These are phyloP conservation scores for Poecilia velifera DNA, from an alignment of 2,797 vertebrate species.

Conservation along the genomic window DNA sequence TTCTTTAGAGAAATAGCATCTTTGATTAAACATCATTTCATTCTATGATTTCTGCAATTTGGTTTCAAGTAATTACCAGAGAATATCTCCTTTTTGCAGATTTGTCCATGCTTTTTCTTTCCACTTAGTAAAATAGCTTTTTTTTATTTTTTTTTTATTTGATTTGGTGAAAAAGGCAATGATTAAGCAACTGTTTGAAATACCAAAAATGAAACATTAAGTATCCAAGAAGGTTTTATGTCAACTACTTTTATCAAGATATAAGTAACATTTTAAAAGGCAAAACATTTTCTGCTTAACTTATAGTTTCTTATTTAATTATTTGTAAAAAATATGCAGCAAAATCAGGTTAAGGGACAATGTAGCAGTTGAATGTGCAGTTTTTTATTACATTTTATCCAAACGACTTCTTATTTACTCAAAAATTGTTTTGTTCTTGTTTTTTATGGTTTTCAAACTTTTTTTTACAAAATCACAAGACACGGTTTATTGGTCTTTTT, in stretches of 20 bases:
- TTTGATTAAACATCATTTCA: background rate
- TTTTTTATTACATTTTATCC: background rate
- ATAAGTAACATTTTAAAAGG: background rate
- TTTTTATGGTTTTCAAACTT: background rate
- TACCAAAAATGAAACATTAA: background rate
- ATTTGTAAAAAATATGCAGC: background rate
- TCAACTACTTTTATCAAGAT: no score
- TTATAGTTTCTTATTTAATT: background rate
- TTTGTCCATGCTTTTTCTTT: background rate
- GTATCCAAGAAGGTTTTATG: background rate
- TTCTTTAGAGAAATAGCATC: background rate
- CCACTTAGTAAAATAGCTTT: background rate
- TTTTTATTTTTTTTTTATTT: background rate
- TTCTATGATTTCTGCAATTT: background rate
- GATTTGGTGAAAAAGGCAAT: background rate
- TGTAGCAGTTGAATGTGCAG: background rate
- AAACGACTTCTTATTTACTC: background rate
- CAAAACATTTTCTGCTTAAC: background rate
- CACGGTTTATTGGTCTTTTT: slow-evolving; percentile 1
- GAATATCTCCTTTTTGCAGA: background rate
- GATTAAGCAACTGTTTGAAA: background rate
- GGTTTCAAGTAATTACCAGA: background rate
- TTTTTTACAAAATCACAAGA: slow-evolving; percentile 5
- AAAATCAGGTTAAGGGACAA: background rate
- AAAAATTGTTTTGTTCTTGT: slow-evolving; percentile 2